Conservation (phyloP, 2,797 vertebrate species). For the Peromyscus melanophrys region DNA sequence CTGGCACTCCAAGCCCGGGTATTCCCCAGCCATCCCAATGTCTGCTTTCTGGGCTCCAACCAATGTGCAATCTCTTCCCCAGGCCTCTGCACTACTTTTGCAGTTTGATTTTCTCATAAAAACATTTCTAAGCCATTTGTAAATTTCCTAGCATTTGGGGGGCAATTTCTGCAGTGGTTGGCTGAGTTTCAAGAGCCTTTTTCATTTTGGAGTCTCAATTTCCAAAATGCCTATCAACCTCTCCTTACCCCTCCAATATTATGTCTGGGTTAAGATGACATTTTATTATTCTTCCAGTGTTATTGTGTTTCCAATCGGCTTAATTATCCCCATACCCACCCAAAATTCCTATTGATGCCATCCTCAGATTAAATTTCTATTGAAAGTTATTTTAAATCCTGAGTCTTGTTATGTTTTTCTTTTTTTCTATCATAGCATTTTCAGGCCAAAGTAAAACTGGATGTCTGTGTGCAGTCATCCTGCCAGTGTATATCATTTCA, state of each 20-base stretch:
- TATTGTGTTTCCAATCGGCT: conserved; percentile 22
- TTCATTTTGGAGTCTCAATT: background rate
- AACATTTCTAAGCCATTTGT: conserved; percentile 40
- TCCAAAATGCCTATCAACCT: background rate
- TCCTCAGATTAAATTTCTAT: conserved; percentile 64
- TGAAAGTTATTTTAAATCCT: conserved; percentile 70
- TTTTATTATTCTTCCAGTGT: conserved; percentile 51
- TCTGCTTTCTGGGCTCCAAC: background rate
- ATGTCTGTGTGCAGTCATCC: background rate
- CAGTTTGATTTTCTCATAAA: conserved; percentile 51
- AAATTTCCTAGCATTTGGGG: conserved; percentile 19
- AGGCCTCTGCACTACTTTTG: background rate
- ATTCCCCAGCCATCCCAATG: background rate
- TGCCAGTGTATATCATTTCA: background rate
- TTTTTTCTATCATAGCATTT: conserved; percentile 28
- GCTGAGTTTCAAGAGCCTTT: conserved; percentile 29
- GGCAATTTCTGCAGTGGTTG: conserved; percentile 38
- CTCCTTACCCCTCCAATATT: conserved; percentile 45
- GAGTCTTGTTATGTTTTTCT: conserved; percentile 21
- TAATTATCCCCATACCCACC: background rate
- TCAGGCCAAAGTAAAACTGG: conserved; percentile 43
- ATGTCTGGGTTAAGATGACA: conserved; percentile 28
- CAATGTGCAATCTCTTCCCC: background rate
- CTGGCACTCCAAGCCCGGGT: background rate
- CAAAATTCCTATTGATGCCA: conserved; percentile 46